Evolutionary conservation across 2,113 vertebrate genomes (phyloP), one percentile per base, ranked within the genome.

Genomic region (Psephotus haematonotus): DNA sequence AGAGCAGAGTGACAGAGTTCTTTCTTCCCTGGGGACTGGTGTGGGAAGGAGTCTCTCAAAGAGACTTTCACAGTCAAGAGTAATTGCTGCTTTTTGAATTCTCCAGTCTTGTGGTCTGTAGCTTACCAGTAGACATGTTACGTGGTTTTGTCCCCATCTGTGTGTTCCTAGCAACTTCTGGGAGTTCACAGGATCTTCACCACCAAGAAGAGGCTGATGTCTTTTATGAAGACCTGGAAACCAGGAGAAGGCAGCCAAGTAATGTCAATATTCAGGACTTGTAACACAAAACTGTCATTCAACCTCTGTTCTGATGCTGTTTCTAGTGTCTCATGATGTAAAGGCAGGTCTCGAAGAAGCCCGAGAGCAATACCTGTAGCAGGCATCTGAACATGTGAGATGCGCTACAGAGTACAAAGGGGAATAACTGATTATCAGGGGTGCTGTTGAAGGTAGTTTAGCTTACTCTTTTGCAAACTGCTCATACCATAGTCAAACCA

Each of bases 121-220:
- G 69, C 77, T 90, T 92, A 88, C 90, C 41, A 91, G 82, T 50
- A 95, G 90, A 37, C 44, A 68, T 71, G 81, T 95, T 86, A 95
- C 64, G 90, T 93, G 93, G 90, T 92, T 95, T 93, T 79, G 83
- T 91, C 64, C 88, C 86, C 62, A 90, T 93, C 68, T 96, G 60
- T 39, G 47, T 86, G 35, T 92, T 95, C 88, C 72, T 92, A 82
- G 86, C 82, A 95, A 8, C 75, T 93, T 86, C 22, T 62, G 41
- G 28, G 60, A 70, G 72, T 88, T 78, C 5, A 17, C 77, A 84
- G 12, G 35, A 71, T 92, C 86, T 88, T 86, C 65, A 62, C 37
- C 4, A 10, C 82, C 74, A 67, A 86, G 82, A 86, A 81, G 85
- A 89, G 39, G 59, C 82, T 90, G 64, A 71, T 78, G 82, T 81